Base-by-base conservation (phyloP, 1,140 invertebrate genomes). In the Drosophila subpulchrella region DNA sequence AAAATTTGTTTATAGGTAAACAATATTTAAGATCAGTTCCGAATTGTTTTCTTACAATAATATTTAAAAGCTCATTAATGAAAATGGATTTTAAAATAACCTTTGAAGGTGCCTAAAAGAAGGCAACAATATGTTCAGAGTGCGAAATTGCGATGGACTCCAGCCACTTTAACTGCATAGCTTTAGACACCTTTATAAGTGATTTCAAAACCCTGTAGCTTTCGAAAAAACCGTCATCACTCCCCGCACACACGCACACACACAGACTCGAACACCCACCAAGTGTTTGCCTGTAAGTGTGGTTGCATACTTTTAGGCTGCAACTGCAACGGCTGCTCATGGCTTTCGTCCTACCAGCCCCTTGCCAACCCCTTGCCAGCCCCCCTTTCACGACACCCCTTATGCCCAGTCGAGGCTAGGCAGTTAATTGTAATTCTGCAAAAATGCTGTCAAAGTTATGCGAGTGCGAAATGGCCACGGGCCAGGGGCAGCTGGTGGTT, bases 381-480 rank as follows among this genome's bases (percentile, higher is more conserved):
- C 38, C 15, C 15, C 6, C 13, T n/a, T 24, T 3, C 4, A 27
- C n/a, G 32, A 34, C 27, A 13, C 24, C 47, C n/a, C 6, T 1
- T 17, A 38, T 46, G 32, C 44, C 44, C 61, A 66, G 65, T 66
- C 46, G 53, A 50, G 50, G 38, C 60, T 67, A 55, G 78, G 74
- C 82, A 82, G 82, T 88, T 86, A 86, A 86, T 86, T 86, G 82
- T 85, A 81, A 85, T 84, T 75, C 81, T 80, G 81, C 81, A 84
- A 80, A 85, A 84, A 85, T 84, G 62, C 81, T 75, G 81, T 86
- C 82, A 88, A 88, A 85, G 82, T 88, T 86, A 88, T 88, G 82
- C 75, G 70, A 88, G 83, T 86, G 83, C 81, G 82, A 85, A 81
- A 85, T 85, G 68, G 78, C 81, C 81, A 75, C 78, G 62, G 77